These are phyloP conservation scores for Oryzias melastigma DNA, from an alignment of 2,113 vertebrate genomes.

Conservation along the genomic window DNA sequence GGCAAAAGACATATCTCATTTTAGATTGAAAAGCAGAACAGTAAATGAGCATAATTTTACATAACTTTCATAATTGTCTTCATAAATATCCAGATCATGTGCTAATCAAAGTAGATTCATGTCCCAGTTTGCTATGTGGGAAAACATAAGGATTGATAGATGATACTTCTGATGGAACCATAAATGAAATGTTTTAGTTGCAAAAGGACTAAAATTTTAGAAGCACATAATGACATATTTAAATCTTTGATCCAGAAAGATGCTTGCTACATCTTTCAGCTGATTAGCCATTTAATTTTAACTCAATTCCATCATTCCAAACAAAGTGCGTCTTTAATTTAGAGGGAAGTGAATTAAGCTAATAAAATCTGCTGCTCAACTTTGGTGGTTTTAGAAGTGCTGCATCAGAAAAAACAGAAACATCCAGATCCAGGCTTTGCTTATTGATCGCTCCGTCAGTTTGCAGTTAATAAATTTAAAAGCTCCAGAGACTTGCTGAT, in stretches of 20 bases:
- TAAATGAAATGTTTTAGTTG: not conserved
- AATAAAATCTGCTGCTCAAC: not conserved
- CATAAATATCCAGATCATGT: too few relatives aligned
- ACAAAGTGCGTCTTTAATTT: slow-evolving; percentile 4
- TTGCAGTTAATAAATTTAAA: slow-evolving; percentile 43
- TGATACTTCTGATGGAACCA: too few relatives aligned
- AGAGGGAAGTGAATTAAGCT: slow-evolving; percentile 28
- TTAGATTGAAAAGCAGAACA: not conserved
- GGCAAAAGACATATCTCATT: not conserved
- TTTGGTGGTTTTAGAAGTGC: slow-evolving; percentile 25
- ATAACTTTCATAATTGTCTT: too few relatives aligned
- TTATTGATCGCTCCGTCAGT: slow-evolving; percentile 41
- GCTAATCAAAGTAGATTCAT: too few relatives aligned
- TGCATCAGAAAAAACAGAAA: slow-evolving; percentile 8
- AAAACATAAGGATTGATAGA: too few relatives aligned
- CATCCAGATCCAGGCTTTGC: not conserved
- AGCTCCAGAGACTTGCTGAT: slow-evolving; percentile 16
- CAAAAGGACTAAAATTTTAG: slow-evolving; percentile 3
- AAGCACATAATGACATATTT: slow-evolving; percentile 9
- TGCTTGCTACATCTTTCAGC: not conserved
- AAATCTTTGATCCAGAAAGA: slow-evolving; percentile 27
- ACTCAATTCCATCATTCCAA: slow-evolving; percentile 9
- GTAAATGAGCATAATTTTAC: not conserved
- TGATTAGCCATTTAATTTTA: slow-evolving; percentile 10
- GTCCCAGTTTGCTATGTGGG: too few relatives aligned